Conservation (phyloP, 2,113 vertebrate genomes). For the Megaceryle torquata region DNA sequence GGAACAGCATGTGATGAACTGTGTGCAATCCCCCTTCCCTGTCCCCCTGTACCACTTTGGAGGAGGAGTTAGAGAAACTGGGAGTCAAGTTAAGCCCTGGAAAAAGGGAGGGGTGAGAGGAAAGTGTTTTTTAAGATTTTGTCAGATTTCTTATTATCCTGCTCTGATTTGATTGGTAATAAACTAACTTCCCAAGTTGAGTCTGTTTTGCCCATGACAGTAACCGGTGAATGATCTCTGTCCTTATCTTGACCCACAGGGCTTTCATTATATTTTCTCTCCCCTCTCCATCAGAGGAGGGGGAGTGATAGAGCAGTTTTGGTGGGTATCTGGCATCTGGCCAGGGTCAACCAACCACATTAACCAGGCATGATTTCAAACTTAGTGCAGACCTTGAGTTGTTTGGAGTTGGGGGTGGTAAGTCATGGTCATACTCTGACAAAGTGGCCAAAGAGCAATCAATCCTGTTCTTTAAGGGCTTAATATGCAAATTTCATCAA, state of each 20-base stretch:
- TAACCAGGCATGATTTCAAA: not conserved
- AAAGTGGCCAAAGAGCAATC: not conserved
- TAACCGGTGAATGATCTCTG: not conserved
- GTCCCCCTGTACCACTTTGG: rapidly evolving
- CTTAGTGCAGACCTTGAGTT: not conserved
- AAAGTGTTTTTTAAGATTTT: not conserved
- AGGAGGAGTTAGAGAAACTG: not conserved
- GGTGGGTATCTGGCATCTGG: not conserved
- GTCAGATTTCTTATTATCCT: not conserved
- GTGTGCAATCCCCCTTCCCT: not conserved
- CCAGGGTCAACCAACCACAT: not conserved
- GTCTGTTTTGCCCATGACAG: not conserved
- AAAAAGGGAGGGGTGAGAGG: not conserved
- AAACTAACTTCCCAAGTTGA: rapidly evolving
- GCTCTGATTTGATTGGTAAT: not conserved
- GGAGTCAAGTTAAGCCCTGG: not conserved
- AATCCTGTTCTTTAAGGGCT: not conserved
- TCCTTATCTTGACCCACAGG: not conserved
- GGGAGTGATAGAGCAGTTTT: not conserved
- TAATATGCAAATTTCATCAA: not conserved
- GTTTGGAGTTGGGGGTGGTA: not conserved
- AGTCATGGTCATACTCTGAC: rapidly evolving
- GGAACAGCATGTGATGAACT: not conserved
- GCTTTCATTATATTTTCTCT: not conserved
- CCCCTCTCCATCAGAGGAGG: not conserved